Evolutionary conservation across 2,888 invertebrate species (phyloP).

Genomic region (Cyaniris semiargus): DNA sequence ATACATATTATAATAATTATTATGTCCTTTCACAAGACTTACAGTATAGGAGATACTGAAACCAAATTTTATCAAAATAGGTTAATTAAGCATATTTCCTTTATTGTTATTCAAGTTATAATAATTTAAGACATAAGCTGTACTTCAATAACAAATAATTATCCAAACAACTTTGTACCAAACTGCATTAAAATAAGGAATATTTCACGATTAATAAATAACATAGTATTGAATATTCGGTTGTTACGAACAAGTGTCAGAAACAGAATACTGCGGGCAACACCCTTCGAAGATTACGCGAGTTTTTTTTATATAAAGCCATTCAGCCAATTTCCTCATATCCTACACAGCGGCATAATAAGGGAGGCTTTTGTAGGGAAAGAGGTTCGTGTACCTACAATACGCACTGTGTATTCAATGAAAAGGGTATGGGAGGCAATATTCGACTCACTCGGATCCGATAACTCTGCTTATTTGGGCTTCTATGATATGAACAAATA

Average conservation of each 20-base stretch:
- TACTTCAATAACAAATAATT: background rate
- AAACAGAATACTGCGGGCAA: constrained; percentile 70
- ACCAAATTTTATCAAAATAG: too few relatives aligned
- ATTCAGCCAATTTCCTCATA: constrained; percentile 79
- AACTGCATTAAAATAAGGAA: background rate
- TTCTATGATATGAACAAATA: constrained; percentile 63
- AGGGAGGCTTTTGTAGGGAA: constrained; percentile 75
- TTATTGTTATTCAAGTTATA: too few relatives aligned
- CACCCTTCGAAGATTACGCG: constrained; percentile 71
- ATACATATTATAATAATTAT: too few relatives aligned
- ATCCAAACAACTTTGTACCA: background rate
- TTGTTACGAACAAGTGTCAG: constrained; percentile 58
- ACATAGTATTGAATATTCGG: constrained; percentile 33
- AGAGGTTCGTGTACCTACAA: constrained; percentile 74
- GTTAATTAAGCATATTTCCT: too few relatives aligned
- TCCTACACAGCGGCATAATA: constrained; percentile 76
- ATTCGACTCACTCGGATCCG: constrained; percentile 59
- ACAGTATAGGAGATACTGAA: too few relatives aligned
- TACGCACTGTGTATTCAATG: constrained; percentile 63
- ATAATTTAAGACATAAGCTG: too few relatives aligned
- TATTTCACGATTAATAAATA: constrained; percentile 29
- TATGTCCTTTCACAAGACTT: too few relatives aligned
- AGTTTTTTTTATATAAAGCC: constrained; percentile 76
- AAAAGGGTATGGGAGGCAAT: constrained; percentile 60
- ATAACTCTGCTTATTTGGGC: constrained; percentile 64